phyloP scores from a whole-genome alignment of 1,140 invertebrate species.

The Ips nitidus region DNA sequence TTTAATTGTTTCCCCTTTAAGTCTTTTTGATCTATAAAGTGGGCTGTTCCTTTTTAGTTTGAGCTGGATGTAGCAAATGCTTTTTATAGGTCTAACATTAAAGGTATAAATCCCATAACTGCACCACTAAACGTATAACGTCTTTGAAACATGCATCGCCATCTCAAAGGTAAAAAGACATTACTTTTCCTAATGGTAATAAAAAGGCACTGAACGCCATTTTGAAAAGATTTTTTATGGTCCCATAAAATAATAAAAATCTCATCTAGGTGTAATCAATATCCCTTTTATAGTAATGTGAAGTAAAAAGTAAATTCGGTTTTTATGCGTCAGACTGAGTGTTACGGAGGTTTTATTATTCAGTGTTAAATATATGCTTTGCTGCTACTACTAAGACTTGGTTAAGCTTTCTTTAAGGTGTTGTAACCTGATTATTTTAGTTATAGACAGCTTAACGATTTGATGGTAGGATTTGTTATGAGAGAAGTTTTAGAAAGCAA shows the following conservation, averaged over 20 bases:
- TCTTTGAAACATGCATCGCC: neutral
- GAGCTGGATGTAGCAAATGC: too few species aligned
- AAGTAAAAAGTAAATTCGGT: constrained; percentile 30
- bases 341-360: constrained; percentile 18
- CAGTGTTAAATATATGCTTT: neutral
- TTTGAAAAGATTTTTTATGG: constrained; percentile 32
- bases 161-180: constrained; percentile 13
- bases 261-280: constrained; percentile 36
- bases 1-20: too few species aligned
- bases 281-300: constrained; percentile 35
- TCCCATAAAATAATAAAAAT: constrained; percentile 34
- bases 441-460: too few species aligned
- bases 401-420: too few species aligned
- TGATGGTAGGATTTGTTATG: too few species aligned
- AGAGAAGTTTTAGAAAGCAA: too few species aligned
- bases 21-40: too few species aligned
- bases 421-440: too few species aligned
- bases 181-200: constrained; percentile 31
- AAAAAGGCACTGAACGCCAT: constrained; percentile 31
- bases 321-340: constrained; percentile 21
- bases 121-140: neutral
- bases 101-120: too few species aligned
- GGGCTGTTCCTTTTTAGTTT: too few species aligned
- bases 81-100: too few species aligned
- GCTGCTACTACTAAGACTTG: too few species aligned